Base-by-base conservation (phyloP, 2,888 invertebrate genomes). In the Pheosia tremula region DNA sequence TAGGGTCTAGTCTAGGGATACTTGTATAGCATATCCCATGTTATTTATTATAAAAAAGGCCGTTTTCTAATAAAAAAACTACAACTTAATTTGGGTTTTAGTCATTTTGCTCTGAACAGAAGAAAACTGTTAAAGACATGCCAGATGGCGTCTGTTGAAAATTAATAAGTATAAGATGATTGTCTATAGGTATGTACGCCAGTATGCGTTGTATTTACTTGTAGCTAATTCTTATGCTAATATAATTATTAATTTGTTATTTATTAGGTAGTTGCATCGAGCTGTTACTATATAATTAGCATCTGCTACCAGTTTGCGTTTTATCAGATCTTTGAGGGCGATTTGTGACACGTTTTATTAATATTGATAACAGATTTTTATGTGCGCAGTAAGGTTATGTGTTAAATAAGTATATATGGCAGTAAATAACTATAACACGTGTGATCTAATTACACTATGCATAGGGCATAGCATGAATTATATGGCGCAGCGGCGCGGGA, bases 401-500 rank as follows among this genome's bases (percentile, higher is more conserved):
- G 57, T 66, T 68, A 69, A 76, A 72, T 75, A 74, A 61, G 9
- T 24, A n/a, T n/a, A n/a, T n/a, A 24, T 24, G 57, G 58, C 63
- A 64, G 79, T 78, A 71, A 74, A 80, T 80, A 74, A 72, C 63
- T 68, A 64, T 67, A 61, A 69, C 56, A 56, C 45, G 56, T 71
- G 78, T 85, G 82, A 74, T 83, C 82, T 84, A 84, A 86, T 87
- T 88, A 86, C 73, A 71, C 64, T 71, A 74, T 72, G 69, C 69
- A 75, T 75, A 77, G 66, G 74, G 63, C 62, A 73, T 72, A 66
- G 68, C 67, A 74, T 79, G 76, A 74, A 79, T 89, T 83, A 90
- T 86, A 68, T 77, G 61, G 70, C 85, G 85, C 84, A 87, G 89
- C 80, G 86, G 86, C 66, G 69, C 71, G 73, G 78, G 84, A 86